Evolutionary conservation across 1,140 invertebrate species (phyloP).

Genomic region (Polypedilum vanderplanki): DNA sequence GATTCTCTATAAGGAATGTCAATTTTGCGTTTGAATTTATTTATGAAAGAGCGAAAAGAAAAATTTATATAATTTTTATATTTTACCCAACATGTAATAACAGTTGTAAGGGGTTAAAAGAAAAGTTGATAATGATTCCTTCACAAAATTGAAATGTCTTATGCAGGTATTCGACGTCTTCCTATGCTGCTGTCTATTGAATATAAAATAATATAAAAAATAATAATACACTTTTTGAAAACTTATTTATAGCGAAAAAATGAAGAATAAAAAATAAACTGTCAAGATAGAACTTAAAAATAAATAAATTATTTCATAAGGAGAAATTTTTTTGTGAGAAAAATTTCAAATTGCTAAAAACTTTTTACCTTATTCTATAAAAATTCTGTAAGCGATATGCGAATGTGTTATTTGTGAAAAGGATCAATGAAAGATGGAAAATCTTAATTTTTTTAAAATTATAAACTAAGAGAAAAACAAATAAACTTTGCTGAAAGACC

Average conservation of each 20-base stretch:
- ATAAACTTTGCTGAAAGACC: no score
- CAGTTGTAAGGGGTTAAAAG: constrained; percentile 27
- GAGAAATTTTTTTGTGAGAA: not conserved
- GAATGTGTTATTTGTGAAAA: no score
- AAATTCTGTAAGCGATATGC: no score
- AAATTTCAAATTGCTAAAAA: constrained; percentile 1
- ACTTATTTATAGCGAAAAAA: constrained; percentile 24
- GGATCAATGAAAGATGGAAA: no score
- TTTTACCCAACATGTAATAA: constrained; percentile 7
- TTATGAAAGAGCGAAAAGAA: not conserved
- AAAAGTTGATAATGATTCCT: constrained; percentile 29
- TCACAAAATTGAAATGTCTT: constrained; percentile 41
- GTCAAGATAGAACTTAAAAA: constrained; percentile 1
- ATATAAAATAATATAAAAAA: constrained; percentile 39
- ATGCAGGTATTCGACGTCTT: constrained; percentile 46
- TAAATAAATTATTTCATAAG: not conserved
- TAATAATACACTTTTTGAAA: constrained; percentile 26
- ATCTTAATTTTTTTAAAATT: no score
- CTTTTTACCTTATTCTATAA: no score
- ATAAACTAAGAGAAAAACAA: no score
- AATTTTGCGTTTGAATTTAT: constrained; percentile 1
- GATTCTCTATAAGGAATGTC: constrained; percentile 7
- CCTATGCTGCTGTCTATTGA: constrained; percentile 47
- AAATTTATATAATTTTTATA: not conserved
- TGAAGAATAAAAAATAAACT: not conserved